Evolutionary conservation across 2,888 invertebrate genomes (phyloP), one percentile per base, ranked within the genome.

Genomic region (Bhutanitis thaidina): DNA sequence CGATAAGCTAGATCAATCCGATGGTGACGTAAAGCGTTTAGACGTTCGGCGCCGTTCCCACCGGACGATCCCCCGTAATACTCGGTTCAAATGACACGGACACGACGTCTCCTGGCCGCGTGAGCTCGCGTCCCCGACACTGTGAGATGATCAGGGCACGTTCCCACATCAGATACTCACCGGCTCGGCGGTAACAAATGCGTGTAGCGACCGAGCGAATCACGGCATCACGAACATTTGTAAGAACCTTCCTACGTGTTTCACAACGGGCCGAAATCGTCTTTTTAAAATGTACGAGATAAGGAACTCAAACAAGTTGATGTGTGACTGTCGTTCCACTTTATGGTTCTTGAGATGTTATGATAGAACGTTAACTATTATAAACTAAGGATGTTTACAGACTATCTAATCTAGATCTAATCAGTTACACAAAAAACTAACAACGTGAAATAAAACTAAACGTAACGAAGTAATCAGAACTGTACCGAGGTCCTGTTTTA

Each of bases 211-310:
- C 32, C 46, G 34, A 16, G 41, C 38, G 44, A 44, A 25, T 25
- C 48, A 37, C 53, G 48, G 35, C 47, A 48, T 48, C 51, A 43
- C 38, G 53, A 39, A 13, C 48, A 14, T 43, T 20, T 2, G 2
- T 20, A 45, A 14, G 8, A 15, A 20, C 34, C 43, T 8, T 15
- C 30, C 15, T 52, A 47, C 34, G 48, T 48, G 48, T n/a, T 13
- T 12, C 12, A 9, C 15, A 35, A 12, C 34, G 25, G 14, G 15
- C 15, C 27, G 34, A 25, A n/a, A 25, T 13, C 35, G 40, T 40
- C 15, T 29, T n/a, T 16, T 13, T n/a, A 35, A 38, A 29, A 47
- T 30, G 9, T 29, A 10, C 30, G 29, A 43, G 44, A 50, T 50
- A 44, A 12, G 12, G 12, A 46, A 20, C 32, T 25, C 20, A 34